phyloP scores from a whole-genome alignment of 2,113 vertebrate genomes.

The Pterocles gutturalis region DNA sequence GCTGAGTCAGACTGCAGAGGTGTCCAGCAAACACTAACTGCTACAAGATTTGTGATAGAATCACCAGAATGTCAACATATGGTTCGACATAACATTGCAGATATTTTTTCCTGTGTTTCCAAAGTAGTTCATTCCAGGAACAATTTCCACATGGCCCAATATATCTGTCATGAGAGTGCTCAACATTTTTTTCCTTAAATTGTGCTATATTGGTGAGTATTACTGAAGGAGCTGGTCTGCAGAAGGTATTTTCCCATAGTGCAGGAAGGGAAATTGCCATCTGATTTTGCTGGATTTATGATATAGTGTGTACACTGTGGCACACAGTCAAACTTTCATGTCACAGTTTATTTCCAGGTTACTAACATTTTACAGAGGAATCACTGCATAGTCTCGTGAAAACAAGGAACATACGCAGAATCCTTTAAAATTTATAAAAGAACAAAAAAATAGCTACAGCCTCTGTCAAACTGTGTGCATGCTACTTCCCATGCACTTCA shows the following conservation, averaged over 20 bases:
- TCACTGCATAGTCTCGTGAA: neutral
- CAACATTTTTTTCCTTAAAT: neutral
- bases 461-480: neutral
- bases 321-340: neutral
- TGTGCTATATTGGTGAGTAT: neutral
- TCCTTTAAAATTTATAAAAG: neutral
- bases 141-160: neutral
- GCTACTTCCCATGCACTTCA: neutral
- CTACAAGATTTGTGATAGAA: neutral
- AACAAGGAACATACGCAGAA: neutral
- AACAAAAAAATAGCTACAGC: neutral
- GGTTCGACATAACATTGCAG: neutral
- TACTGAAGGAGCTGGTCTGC: neutral
- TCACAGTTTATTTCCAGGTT: neutral
- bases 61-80: neutral
- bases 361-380: neutral
- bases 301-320: neutral
- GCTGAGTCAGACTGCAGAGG: neutral
- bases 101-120: neutral
- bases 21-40: neutral
- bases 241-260: neutral
- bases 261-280: neutral
- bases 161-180: neutral
- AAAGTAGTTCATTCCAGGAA: neutral
- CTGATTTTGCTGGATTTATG: neutral